Conservation (phyloP, 2,888 invertebrate genomes). For the Conops quadrifasciatus region DNA sequence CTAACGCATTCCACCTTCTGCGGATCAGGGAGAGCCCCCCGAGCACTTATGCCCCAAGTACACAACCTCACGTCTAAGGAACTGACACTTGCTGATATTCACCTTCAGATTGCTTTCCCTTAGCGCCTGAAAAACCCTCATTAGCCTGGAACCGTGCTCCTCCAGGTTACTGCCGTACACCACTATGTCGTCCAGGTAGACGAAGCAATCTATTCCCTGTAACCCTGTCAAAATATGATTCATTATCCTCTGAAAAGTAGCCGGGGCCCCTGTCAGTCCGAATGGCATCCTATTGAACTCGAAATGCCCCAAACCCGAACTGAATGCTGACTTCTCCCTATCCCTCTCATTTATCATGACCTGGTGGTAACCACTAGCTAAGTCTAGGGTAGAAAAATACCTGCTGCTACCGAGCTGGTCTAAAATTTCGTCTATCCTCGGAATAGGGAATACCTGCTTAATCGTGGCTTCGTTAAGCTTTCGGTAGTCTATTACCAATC, state of each 20-base stretch:
- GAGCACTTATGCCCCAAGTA: conserved; percentile 1
- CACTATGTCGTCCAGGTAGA: conserved; percentile 2
- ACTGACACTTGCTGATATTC: background rate
- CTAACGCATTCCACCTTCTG: background rate
- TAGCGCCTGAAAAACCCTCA: background rate
- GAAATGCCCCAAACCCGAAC: conserved; percentile 44
- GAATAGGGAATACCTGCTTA: conserved; percentile 23
- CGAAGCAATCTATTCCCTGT: conserved; percentile 3
- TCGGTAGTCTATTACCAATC: background rate
- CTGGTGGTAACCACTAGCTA: conserved; percentile 61
- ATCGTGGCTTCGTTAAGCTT: conserved; percentile 12
- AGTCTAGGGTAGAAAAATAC: conserved; percentile 58
- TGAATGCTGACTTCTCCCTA: background rate
- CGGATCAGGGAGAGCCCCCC: background rate
- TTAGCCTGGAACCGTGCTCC: background rate
- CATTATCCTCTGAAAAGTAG: conserved; percentile 41
- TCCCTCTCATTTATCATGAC: conserved; percentile 43
- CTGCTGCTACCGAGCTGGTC: conserved; percentile 17
- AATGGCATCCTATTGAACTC: conserved; percentile 53
- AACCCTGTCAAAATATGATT: background rate
- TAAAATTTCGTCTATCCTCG: conserved; percentile 29
- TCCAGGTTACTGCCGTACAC: background rate
- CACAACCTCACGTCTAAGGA: background rate
- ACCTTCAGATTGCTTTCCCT: background rate
- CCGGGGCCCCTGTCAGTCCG: conserved; percentile 50